Evolutionary conservation across 1,140 invertebrate genomes (phyloP), one percentile per base, ranked within the genome.

Genomic region (Zophobas atratus): DNA sequence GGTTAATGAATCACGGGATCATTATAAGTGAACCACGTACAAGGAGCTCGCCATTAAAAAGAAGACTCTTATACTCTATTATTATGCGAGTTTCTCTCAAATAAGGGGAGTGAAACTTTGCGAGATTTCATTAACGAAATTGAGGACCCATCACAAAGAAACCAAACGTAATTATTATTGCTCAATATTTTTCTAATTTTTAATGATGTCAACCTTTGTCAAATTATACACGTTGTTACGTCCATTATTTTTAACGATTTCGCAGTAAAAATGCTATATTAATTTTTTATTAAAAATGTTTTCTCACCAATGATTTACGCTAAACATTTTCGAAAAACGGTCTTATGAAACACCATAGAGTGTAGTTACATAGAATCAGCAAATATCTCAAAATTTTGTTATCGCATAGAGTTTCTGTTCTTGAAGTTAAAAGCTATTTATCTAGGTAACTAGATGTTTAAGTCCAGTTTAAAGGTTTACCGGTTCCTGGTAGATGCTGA

Each of bases 1-100:
- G 70, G 77, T 79, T 82, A 81, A 82, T 82, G 81, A 82, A 82
- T 82, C 81, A 81, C 81, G 70, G 77, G 81, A 80, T 81, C 81
- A 82, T 82, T 82, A 80, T 81, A 82, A 82, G 76, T 79, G 77
- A 79, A 82, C 79, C 75, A 79, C 75, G 79, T 79, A 82, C 81
- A 80, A 80, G 74, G 74, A 73, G 57, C 79, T 75, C 75, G 63
- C 77, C 57, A 71, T 80, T 80, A 80, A 80, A 80, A 80, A 80
- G 79, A 70, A 78, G 77, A 78, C 56, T 80, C 79, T 76, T 76
- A 74, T 53, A 67, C 79, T 70, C 75, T 77, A 73, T 80, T 80
- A 80, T 80, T 80, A 74, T 72, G 72, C 73, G 76, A 70, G 74
- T 67, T 78, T 80, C 76, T 67, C 72, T 73, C 57, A 75, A 74